These are phyloP conservation scores for Sylvia atricapilla DNA, from an alignment of 2,113 vertebrate species.

Conservation along the genomic window DNA sequence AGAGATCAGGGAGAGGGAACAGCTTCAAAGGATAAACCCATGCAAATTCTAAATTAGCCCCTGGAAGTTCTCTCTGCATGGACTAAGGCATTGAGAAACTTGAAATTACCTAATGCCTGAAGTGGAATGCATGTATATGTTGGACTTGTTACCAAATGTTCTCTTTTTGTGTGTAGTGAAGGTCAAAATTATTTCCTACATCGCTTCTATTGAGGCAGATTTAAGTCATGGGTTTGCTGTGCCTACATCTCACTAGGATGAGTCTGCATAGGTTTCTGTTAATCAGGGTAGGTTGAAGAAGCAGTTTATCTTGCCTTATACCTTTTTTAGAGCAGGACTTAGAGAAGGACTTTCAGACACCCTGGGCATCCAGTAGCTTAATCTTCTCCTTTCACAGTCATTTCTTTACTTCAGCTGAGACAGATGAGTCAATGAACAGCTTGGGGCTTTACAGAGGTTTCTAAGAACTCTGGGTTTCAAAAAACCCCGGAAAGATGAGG, in stretches of 20 bases:
- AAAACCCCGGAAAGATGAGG: neutral
- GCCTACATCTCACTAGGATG: neutral
- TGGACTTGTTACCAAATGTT: neutral
- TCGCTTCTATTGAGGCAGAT: neutral
- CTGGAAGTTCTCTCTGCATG: neutral
- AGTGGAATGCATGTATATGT: neutral
- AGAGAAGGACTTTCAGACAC: neutral
- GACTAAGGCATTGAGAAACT: neutral
- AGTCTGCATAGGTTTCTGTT: neutral
- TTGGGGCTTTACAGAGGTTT: neutral
- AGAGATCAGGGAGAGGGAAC: neutral
- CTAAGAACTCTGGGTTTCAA: neutral
- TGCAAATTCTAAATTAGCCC: neutral
- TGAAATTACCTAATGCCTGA: neutral
- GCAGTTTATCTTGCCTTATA: neutral
- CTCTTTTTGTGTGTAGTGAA: neutral
- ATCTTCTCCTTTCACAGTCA: neutral
- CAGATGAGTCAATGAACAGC: neutral
- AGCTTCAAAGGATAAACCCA: neutral
- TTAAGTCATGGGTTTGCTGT: neutral
- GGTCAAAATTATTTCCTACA: neutral
- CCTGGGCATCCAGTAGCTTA: neutral
- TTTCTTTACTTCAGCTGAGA: neutral
- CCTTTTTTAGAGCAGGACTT: neutral
- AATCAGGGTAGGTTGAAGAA: neutral